Conservation (phyloP, 1,140 invertebrate species). For the Antheraea pernyi region DNA sequence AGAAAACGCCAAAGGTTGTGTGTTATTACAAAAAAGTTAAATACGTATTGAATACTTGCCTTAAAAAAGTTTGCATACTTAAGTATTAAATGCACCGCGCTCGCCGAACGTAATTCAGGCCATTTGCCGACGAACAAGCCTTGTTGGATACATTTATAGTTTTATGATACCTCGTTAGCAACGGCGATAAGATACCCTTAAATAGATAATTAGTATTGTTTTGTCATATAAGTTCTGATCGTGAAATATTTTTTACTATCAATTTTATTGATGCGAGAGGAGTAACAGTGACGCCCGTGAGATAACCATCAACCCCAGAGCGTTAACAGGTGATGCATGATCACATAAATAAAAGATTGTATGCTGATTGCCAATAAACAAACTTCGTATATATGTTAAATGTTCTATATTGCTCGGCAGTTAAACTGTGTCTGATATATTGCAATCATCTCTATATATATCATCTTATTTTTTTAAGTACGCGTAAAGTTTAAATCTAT, state of each 20-base stretch:
- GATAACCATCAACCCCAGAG: conserved; percentile 28
- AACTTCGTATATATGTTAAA: conserved; percentile 43
- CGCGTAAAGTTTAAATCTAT: background rate
- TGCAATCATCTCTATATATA: background rate
- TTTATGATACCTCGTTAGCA: conserved; percentile 70
- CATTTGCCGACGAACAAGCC: conserved; percentile 52
- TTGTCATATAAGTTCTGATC: conserved; percentile 30
- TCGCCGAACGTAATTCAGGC: too few relatives aligned
- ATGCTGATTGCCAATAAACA: conserved; percentile 68
- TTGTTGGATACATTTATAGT: conserved; percentile 55
- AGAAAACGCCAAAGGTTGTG: conserved; percentile 5
- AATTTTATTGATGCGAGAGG: conserved; percentile 30
- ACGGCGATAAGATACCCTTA: conserved; percentile 58
- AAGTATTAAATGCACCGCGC: too few relatives aligned
- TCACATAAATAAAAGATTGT: conserved; percentile 56
- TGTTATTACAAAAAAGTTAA: too few relatives aligned
- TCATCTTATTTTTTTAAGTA: background rate
- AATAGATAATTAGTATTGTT: conserved; percentile 74
- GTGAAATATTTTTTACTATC: conserved; percentile 29
- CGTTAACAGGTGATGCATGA: conserved; percentile 45
- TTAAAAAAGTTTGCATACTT: too few relatives aligned
- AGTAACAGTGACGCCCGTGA: conserved; percentile 19
- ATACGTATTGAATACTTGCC: too few relatives aligned
- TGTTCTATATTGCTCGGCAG: conserved; percentile 49
- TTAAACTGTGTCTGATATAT: conserved; percentile 10